These are phyloP conservation scores for Labeo catla DNA, from an alignment of 2,113 vertebrate genomes.

Conservation along the genomic window DNA sequence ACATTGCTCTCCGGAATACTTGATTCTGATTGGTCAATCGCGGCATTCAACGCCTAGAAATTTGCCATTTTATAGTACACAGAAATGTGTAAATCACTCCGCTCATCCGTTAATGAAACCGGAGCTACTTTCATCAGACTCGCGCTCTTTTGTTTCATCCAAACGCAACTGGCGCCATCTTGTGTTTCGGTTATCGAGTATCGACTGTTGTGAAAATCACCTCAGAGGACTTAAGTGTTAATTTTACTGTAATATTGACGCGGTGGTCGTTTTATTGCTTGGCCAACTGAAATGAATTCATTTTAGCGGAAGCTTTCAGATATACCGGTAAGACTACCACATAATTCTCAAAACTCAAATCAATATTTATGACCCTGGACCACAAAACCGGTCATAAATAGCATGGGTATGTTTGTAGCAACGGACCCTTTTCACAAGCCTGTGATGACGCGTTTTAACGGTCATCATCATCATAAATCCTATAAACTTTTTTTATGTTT, in stretches of 20 bases:
- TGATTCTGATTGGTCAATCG: not conserved
- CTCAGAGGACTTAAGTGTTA: not conserved
- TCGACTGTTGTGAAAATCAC: not conserved
- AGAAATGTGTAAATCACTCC: not conserved
- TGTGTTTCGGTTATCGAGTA: not conserved
- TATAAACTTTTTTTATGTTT: too few relatives aligned
- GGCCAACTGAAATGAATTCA: too few relatives aligned
- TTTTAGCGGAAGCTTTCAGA: too few relatives aligned
- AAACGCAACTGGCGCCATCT: constrained; percentile 3
- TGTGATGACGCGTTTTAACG: too few relatives aligned
- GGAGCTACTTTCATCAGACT: not conserved
- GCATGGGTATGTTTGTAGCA: too few relatives aligned
- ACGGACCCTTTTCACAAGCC: too few relatives aligned
- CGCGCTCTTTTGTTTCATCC: not conserved
- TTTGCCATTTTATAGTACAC: not conserved
- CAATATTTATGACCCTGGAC: too few relatives aligned
- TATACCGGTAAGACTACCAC: too few relatives aligned
- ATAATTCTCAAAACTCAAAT: too few relatives aligned
- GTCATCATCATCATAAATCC: too few relatives aligned
- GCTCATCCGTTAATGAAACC: not conserved
- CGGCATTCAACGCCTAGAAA: not conserved
- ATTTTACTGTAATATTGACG: not conserved
- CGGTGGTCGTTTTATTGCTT: not conserved
- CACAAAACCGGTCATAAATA: too few relatives aligned
- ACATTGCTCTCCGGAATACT: not conserved